phyloP scores from a whole-genome alignment of 2,888 invertebrate genomes.

The Buathra laborator region DNA sequence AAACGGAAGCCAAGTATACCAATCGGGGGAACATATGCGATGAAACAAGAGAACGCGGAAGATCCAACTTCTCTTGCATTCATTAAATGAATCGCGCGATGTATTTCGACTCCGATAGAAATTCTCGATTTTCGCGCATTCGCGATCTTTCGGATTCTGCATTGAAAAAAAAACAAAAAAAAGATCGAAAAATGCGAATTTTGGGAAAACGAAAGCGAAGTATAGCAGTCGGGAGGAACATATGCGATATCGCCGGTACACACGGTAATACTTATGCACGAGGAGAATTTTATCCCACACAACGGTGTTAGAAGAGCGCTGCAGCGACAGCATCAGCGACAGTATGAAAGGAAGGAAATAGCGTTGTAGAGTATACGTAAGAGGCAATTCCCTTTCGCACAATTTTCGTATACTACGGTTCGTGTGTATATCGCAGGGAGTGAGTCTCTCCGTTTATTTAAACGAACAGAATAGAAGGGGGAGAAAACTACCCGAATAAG shows the following conservation, averaged over 20 bases:
- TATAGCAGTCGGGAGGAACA: not conserved
- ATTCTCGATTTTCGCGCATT: not conserved
- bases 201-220: not conserved
- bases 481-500: conserved; percentile 49
- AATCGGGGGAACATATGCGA: no score
- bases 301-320: conserved; percentile 15
- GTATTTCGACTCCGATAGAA: not conserved
- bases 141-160: not conserved
- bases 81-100: not conserved
- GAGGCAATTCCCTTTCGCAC: conserved; percentile 18
- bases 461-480: conserved; percentile 33
- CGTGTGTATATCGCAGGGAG: not conserved
- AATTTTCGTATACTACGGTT: not conserved
- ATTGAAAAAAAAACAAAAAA: not conserved
- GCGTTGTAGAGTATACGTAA: not conserved
- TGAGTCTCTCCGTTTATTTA: conserved; percentile 16
- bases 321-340: not conserved
- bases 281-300: conserved; percentile 4
- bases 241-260: conserved; percentile 3
- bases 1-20: no score
- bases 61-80: not conserved
- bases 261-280: conserved; percentile 14
- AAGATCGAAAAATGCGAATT: not conserved
- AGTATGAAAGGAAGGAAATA: not conserved
- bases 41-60: not conserved